Percentiles rank a stretch among this genome's conserved stretches.
Conservation (phyloP, 1,140 invertebrate genomes). For the Agrypnia vestita region DNA sequence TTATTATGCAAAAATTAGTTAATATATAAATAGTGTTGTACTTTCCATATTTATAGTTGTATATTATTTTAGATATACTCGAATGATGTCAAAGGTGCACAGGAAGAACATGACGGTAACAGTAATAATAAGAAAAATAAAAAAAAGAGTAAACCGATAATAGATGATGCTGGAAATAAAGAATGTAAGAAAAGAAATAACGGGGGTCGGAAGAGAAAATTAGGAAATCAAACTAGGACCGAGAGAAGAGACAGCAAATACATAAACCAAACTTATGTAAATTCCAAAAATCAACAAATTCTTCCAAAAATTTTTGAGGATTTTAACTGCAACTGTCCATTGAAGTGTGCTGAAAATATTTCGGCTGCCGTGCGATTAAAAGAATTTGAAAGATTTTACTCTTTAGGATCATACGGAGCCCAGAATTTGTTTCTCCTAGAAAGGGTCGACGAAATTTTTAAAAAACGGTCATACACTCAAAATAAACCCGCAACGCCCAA, state of each 20-base stretch:
- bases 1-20: too few species aligned
- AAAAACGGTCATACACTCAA: slow-evolving; percentile 11
- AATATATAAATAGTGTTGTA: too few species aligned
- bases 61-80: too few species aligned
- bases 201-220: slow-evolving; percentile 24
- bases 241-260: slow-evolving; percentile 26
- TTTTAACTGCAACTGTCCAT: slow-evolving; percentile 19
- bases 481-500: neutral
- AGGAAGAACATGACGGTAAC: too few species aligned
- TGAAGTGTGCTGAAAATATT: slow-evolving; percentile 21
- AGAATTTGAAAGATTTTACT: slow-evolving; percentile 29
- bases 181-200: too few species aligned
- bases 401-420: slow-evolving; percentile 14
- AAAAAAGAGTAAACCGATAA: too few species aligned
- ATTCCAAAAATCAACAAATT: slow-evolving; percentile 20
- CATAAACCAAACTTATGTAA: slow-evolving; percentile 7
- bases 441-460: slow-evolving; percentile 17
- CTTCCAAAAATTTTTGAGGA: slow-evolving; percentile 30
- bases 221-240: neutral
- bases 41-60: too few species aligned
- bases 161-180: too few species aligned
- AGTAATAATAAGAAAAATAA: too few species aligned
- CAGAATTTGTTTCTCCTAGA: slow-evolving; percentile 32
- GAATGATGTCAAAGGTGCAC: too few species aligned
- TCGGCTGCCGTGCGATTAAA: neutral